These are phyloP conservation scores for Pachyramphus minor DNA, from an alignment of 2,113 vertebrate genomes.

Conservation along the genomic window DNA sequence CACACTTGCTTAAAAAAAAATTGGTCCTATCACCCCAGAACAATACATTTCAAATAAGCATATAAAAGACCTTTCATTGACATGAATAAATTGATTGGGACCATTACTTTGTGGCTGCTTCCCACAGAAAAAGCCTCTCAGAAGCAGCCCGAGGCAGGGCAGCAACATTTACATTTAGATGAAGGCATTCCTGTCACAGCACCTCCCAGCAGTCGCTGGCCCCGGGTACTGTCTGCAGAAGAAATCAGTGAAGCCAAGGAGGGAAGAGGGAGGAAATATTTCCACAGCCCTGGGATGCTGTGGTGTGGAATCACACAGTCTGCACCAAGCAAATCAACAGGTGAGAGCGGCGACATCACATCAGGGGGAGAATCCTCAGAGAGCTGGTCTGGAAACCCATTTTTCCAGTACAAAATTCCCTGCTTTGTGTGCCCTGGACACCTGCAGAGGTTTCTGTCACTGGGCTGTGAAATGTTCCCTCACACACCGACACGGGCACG, in stretches of 20 bases:
- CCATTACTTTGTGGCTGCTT: slow-evolving; percentile 33
- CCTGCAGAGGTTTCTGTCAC: neutral
- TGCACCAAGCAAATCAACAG: neutral
- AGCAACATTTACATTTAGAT: slow-evolving; percentile 67
- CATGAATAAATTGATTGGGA: slow-evolving; percentile 42
- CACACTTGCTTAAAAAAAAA: neutral
- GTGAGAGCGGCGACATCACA: neutral
- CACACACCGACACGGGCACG: rapidly evolving
- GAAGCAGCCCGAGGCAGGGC: slow-evolving; percentile 22
- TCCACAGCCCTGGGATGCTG: neutral
- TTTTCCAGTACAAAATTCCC: neutral
- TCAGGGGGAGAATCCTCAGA: neutral
- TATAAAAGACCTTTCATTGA: slow-evolving; percentile 23
- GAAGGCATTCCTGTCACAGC: slow-evolving; percentile 37
- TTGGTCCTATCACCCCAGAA: neutral
- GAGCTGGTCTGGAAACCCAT: neutral
- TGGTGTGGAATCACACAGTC: neutral
- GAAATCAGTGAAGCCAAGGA: neutral
- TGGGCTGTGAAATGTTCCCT: neutral
- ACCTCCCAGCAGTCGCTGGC: slow-evolving; percentile 3
- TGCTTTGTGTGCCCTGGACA: neutral
- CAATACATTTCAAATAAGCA: slow-evolving; percentile 31
- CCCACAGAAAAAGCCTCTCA: slow-evolving; percentile 5
- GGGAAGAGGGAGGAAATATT: neutral
- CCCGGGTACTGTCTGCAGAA: neutral